Evolutionary conservation across 1,140 invertebrate genomes (phyloP), one percentile per base, ranked within the genome.

Genomic region (Micrasema longulum): DNA sequence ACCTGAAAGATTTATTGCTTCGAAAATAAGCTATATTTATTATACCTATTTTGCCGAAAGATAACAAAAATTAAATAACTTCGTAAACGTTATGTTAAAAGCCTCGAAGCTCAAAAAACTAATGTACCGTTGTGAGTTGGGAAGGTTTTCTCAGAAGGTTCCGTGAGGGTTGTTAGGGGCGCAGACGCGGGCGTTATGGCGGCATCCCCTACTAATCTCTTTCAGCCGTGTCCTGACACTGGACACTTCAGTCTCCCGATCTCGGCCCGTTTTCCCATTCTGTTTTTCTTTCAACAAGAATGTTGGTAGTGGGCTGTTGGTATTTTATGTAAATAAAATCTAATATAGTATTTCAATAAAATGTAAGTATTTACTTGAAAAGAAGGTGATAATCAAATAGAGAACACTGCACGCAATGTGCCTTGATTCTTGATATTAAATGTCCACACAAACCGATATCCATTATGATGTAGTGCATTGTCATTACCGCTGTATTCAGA

Each of bases 141-240:
- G 41, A 48, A 57, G 53, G 53, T 70, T 70, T 70, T 70, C 68
- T 70, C 26, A 23, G 68, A 70, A 70, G 68, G 68, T 60, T 14
- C 23, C 11, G 7, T 43, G 57, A 69, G 66, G 52, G 50, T 69
- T 36, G 26, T 7, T 31, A 7, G 26, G 36, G 22, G n/a, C n/a
- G n/a, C n/a, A n/a, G n/a, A n/a, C 7, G 7, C 3, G 26, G 26
- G 26, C 26, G 26, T 31, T 7, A 31, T 31, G 68, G 38, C 53
- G 68, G 63, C 55, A 47, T 70, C 55, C 45, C 23, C 53, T 48
- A 23, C 50, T 9, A 31, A 31, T 31, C 26, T 31, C 7, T 7
- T 31, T 7, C 26, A 31, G 26, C 7, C 26, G 26, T 31, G 26
- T 31, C 26, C 26, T 31, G 7, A 31, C 26, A 22, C 16, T 57